Evolutionary conservation across 2,797 vertebrate species (phyloP), one percentile per base, ranked within the genome.

Genomic region (Thalassophryne amazonica): DNA sequence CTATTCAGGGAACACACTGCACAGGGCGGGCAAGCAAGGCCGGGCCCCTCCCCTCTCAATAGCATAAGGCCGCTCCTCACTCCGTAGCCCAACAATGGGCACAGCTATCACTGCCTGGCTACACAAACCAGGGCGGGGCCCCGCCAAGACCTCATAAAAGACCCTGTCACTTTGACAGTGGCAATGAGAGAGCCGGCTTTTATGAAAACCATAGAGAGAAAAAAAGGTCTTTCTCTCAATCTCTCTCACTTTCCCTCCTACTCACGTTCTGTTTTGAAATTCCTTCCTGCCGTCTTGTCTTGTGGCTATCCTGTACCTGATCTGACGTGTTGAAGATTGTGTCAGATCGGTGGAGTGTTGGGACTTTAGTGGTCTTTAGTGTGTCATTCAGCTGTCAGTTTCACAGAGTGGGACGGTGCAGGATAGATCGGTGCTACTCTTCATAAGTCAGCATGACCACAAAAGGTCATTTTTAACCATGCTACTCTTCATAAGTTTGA

Each of bases 101-200:
- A 78, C 69, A 45, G 76, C 88, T 89, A 84, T 90, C 84, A 85
- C 83, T 76, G 83, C 84, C 78, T 69, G 65, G 80, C 83, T 86
- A 85, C 81, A 90, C 86, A 91, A 82, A 78, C 69, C 76, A 81
- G 86, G 88, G 85, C 40, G 86, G 86, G 86, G 80, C 66, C 79
- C 77, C 22, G 65, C 58, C 68, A 55, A 75, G 68, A 64, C 61
- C 73, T 76, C 81, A 88, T 89, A 88, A 89, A 86, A 76, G 84
- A 78, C 61, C 60, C 73, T 88, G 83, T 90, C 85, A 89, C 66
- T 85, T 84, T 85, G 83, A 86, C 83, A 63, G 76, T 68, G 67
- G 83, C 86, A 75, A 85, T 86, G 81, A 86, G 73, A 86, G 80
- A 60, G 69, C 69, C 71, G 1, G 62, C 49, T 70, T 78, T 83